phyloP scores from a whole-genome alignment of 2,797 vertebrate species.

The Notolabrus celidotus region DNA sequence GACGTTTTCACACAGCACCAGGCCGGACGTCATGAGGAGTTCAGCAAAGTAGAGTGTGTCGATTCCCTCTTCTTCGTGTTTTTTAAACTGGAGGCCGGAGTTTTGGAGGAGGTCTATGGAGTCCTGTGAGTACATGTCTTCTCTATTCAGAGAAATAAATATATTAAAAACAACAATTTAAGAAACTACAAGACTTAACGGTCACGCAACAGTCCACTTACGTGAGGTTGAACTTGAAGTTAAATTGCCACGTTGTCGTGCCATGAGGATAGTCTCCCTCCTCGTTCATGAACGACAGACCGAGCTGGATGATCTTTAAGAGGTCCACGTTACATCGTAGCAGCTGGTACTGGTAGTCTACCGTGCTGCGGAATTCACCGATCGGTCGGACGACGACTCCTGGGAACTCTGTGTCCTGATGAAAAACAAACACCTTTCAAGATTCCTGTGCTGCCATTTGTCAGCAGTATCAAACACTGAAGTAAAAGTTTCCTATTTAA shows the following conservation, averaged over 20 bases:
- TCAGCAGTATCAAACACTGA: too few species aligned
- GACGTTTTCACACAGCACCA: conserved; percentile 97
- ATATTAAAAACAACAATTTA: background rate
- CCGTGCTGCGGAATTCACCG: conserved; percentile 97
- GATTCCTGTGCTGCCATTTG: too few species aligned
- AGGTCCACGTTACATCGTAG: conserved; percentile 97
- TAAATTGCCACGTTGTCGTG: conserved; percentile 98
- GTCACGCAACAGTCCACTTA: conserved; percentile 79
- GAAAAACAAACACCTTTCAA: background rate
- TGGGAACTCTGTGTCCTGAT: conserved; percentile 98
- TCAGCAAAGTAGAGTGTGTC: conserved; percentile 98
- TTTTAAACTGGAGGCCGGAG: conserved; percentile 98
- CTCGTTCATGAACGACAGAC: conserved; percentile 97
- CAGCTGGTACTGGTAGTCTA: conserved; percentile 98
- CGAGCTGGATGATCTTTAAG: conserved; percentile 98
- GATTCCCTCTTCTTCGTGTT: conserved; percentile 97
- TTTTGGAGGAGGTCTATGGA: conserved; percentile 98
- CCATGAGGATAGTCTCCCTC: conserved; percentile 95
- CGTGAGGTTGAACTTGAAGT: conserved; percentile 99
- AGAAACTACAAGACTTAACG: too few species aligned
- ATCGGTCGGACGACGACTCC: conserved; percentile 97
- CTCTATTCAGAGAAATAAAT: conserved; percentile 79
- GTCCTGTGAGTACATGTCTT: conserved; percentile 99
- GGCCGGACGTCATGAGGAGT: conserved; percentile 97
- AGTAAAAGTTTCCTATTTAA: too few species aligned